These are phyloP conservation scores for Rhadina sibilatrix DNA, from an alignment of 2,113 vertebrate species.

Conservation along the genomic window DNA sequence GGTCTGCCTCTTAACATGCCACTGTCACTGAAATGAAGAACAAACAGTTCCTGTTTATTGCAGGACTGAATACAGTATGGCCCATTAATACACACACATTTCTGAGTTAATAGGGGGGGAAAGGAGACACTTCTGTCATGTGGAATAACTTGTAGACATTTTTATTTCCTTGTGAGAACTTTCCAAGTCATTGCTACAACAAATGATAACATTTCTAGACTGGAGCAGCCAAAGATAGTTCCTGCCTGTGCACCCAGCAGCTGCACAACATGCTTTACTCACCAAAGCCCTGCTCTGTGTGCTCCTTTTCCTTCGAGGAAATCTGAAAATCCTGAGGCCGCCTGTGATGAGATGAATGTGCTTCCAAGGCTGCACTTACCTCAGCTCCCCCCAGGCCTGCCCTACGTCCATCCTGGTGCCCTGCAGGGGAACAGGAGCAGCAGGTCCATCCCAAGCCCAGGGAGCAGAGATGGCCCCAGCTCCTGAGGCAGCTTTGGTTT, in stretches of 20 bases:
- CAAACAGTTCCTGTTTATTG: not conserved
- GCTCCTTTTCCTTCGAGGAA: not conserved
- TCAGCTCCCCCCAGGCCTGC: not conserved
- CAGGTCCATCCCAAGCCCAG: not conserved
- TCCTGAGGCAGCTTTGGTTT: not conserved
- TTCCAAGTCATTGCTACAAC: not conserved
- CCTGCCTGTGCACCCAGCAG: not conserved
- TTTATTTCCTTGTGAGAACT: not conserved
- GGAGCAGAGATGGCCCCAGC: not conserved
- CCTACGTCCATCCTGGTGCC: fast-evolving
- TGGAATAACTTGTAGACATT: not conserved
- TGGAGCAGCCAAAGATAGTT: not conserved
- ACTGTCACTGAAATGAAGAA: not conserved
- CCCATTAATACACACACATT: not conserved
- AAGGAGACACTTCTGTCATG: not conserved
- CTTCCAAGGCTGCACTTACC: not conserved
- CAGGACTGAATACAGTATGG: not conserved
- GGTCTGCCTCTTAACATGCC: not conserved
- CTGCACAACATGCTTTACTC: not conserved
- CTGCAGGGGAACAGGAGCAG: not conserved
- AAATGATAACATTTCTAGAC: not conserved
- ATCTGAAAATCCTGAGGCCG: not conserved
- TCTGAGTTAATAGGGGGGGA: not conserved
- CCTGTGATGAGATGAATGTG: not conserved
- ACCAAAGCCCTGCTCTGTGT: not conserved